phyloP scores from a whole-genome alignment of 1,140 invertebrate genomes.

The Hormaphis cornu region DNA sequence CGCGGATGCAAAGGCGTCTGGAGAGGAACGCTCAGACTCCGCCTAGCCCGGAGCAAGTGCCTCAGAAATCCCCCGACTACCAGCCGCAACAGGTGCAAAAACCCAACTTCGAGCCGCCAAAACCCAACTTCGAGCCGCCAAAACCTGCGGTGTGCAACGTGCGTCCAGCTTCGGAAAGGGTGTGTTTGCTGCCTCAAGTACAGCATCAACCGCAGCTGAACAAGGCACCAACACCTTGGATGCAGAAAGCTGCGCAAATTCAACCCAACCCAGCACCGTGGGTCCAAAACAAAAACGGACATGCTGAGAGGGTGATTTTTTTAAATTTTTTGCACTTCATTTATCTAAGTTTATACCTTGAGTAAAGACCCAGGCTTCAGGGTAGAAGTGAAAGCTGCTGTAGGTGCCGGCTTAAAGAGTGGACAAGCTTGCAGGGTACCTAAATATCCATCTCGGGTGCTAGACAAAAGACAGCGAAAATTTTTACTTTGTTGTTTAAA shows the following conservation, averaged over 20 bases:
- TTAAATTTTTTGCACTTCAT: too few relatives aligned
- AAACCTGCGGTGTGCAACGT: constrained; percentile 19
- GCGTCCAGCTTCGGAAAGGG: not conserved
- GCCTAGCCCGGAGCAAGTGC: constrained; percentile 40
- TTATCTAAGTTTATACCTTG: too few relatives aligned
- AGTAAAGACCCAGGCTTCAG: too few relatives aligned
- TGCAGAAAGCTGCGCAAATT: constrained; percentile 44
- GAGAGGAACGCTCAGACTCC: constrained; percentile 57
- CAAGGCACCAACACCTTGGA: constrained; percentile 53
- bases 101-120: not conserved
- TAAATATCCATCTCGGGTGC: too few relatives aligned
- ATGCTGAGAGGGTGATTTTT: constrained; percentile 5
- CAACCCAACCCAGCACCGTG: constrained; percentile 45
- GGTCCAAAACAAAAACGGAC: constrained; percentile 41
- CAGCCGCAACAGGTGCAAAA: constrained; percentile 34
- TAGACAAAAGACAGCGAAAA: too few relatives aligned
- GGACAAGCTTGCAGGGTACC: too few relatives aligned
- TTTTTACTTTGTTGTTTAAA: too few relatives aligned
- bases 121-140: constrained; percentile 7
- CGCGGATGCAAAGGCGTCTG: constrained; percentile 74
- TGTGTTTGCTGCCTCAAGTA: constrained; percentile 18
- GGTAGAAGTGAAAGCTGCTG: too few relatives aligned
- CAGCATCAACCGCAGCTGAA: constrained; percentile 39
- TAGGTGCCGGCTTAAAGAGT: too few relatives aligned
- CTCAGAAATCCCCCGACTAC: constrained; percentile 39